Evolutionary conservation across 2,888 invertebrate genomes (phyloP), one percentile per base, ranked within the genome.

Genomic region (Aporophyla lueneburgensis): DNA sequence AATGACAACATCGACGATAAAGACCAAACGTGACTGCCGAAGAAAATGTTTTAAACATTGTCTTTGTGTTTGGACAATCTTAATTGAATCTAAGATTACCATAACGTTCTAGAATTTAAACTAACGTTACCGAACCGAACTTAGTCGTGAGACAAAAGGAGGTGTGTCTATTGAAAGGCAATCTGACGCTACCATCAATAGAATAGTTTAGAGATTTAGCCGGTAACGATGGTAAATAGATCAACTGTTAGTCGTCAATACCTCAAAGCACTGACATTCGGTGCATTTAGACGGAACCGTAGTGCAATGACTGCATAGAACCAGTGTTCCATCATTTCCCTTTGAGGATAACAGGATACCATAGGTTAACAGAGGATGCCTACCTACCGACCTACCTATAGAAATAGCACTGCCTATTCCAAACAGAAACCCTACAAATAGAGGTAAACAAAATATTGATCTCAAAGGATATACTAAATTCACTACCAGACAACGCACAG

Each of bases 11-110:
- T 78, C 49, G 10, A 66, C 24, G 68, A 63, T 80, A 79, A 86
- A 80, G 62, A 81, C 78, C 12, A 80, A 78, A 83, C 87, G 87
- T 88, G 88, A 74, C 82, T 63, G 74, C 51, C 73, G 49, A 71
- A 75, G 61, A 83, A 77, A 67, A 82, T 76, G 65, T 80, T 80
- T 78, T 62, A 71, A 76, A 62, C 63, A 72, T 71, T 66, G 78
- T 69, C 78, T 87, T 83, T 85, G 83, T 77, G 69, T 76, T 76
- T 54, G 63, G 69, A 71, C 69, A 61, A 83, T 88, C 81, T 74
- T 73, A 81, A 81, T 78, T 75, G 59, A 81, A 81, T 80, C 81
- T 71, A 27, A 78, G 71, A 77, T 87, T 80, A 80, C n/a, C 65
- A 62, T 85, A 66, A 53, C 12, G 81, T 72, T 70, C 71, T 73